Conservation (phyloP, 2,113 vertebrate species). For the Burhinus oedicnemus region DNA sequence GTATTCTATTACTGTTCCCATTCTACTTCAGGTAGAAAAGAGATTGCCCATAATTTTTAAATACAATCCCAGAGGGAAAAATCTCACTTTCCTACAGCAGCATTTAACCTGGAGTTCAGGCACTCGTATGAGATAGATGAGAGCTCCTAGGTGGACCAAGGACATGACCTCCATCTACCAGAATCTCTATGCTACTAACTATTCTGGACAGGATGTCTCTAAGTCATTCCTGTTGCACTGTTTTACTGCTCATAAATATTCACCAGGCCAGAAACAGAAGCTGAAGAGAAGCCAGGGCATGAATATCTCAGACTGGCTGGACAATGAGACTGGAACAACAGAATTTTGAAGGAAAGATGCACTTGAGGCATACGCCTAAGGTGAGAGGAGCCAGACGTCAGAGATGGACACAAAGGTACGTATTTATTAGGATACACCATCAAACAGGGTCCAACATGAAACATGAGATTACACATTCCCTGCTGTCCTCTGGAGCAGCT, state of each 20-base stretch:
- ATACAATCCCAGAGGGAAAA: background rate
- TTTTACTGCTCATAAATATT: background rate
- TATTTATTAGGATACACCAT: background rate
- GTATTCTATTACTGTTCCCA: background rate
- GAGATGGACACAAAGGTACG: background rate
- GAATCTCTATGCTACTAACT: background rate
- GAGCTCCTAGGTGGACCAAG: background rate
- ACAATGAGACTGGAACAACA: background rate
- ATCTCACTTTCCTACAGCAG: background rate
- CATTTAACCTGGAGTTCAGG: background rate
- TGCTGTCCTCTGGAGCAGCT: background rate
- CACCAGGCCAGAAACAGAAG: background rate
- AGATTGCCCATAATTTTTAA: background rate
- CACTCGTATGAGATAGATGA: background rate
- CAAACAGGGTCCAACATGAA: background rate
- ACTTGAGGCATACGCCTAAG: background rate
- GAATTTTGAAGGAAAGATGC: background rate
- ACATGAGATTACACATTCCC: background rate
- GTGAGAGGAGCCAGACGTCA: background rate
- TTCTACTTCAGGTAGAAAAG: background rate
- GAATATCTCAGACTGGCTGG: background rate
- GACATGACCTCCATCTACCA: background rate
- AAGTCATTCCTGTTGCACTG: background rate
- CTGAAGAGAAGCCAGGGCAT: background rate
- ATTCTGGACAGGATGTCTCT: background rate